phyloP scores from a whole-genome alignment of 2,888 invertebrate genomes.

The Zonitis immaculata region DNA sequence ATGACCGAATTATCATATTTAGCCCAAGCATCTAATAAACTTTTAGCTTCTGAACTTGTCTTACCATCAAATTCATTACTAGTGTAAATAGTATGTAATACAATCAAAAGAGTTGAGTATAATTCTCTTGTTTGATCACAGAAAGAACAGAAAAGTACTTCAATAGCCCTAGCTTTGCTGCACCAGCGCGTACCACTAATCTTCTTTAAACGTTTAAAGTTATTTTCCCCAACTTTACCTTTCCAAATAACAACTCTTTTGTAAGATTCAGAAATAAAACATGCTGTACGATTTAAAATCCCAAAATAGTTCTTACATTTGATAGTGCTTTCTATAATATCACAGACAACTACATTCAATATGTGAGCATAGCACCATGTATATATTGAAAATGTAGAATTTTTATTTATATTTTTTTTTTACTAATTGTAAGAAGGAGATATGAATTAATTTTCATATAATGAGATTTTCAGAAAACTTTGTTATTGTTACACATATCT shows the following conservation, averaged over 20 bases:
- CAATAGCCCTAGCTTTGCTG: constrained; percentile 1
- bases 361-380: constrained; percentile 3
- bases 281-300: not conserved
- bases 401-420: constrained; percentile 1
- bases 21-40: too few relatives aligned
- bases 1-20: not conserved
- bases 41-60: too few relatives aligned
- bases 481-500: too few relatives aligned
- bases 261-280: not conserved
- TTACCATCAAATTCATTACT: too few relatives aligned
- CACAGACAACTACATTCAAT: constrained; percentile 5
- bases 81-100: too few relatives aligned
- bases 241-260: not conserved
- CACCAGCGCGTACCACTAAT: not conserved
- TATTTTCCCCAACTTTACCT: not conserved
- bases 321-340: not conserved
- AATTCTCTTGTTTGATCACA: not conserved
- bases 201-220: not conserved
- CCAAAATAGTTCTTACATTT: constrained; percentile 1
- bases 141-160: not conserved
- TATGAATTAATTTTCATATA: too few relatives aligned
- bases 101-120: not conserved
- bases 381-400: not conserved
- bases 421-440: too few relatives aligned
- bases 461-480: too few relatives aligned